Evolutionary conservation across 2,888 invertebrate species (phyloP).

Genomic region (Dimorphilus gyrociliatus): DNA sequence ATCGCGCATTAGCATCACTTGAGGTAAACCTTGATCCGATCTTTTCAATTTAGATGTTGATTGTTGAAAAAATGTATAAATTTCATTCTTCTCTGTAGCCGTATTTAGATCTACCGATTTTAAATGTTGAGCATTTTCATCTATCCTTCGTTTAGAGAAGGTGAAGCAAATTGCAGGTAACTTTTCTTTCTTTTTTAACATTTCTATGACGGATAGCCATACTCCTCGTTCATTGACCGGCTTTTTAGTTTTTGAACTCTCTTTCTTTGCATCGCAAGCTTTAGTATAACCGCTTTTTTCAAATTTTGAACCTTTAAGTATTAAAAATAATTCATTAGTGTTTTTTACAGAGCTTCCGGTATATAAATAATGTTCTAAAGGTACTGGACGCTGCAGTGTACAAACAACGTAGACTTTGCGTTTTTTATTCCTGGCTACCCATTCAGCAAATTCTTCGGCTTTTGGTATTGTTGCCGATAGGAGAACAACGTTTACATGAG

Average conservation of each 20-base stretch:
- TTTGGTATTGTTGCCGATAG: slow-evolving; percentile 96
- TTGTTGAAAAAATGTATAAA: slow-evolving; percentile 66
- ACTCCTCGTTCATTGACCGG: no score
- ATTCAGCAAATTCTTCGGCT: slow-evolving; percentile 72
- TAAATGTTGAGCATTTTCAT: slow-evolving; percentile 49
- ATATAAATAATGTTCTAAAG: slow-evolving; percentile 81
- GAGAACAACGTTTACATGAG: slow-evolving; percentile 87
- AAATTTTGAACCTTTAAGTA: slow-evolving; percentile 53
- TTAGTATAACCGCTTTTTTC: slow-evolving; percentile 28
- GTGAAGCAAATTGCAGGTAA: slow-evolving; percentile 88
- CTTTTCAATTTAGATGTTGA: slow-evolving; percentile 66
- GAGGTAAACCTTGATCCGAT: slow-evolving; percentile 71
- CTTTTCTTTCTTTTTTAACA: slow-evolving; percentile 61
- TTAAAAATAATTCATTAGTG: slow-evolving; percentile 45
- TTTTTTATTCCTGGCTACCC: slow-evolving; percentile 47
- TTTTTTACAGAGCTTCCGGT: slow-evolving; percentile 44
- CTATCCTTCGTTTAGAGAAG: slow-evolving; percentile 65
- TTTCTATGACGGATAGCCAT: slow-evolving; percentile 47
- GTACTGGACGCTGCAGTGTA: slow-evolving; percentile 81
- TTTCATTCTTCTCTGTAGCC: slow-evolving; percentile 62
- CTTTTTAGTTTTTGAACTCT: no score
- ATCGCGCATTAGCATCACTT: slow-evolving; percentile 54
- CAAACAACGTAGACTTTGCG: slow-evolving; percentile 77
- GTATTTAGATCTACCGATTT: slow-evolving; percentile 55
- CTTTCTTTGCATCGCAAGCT: slow-evolving; percentile 39